Base-by-base conservation (phyloP, 2,888 invertebrate species). In the Callyntrura guangdongensis region DNA sequence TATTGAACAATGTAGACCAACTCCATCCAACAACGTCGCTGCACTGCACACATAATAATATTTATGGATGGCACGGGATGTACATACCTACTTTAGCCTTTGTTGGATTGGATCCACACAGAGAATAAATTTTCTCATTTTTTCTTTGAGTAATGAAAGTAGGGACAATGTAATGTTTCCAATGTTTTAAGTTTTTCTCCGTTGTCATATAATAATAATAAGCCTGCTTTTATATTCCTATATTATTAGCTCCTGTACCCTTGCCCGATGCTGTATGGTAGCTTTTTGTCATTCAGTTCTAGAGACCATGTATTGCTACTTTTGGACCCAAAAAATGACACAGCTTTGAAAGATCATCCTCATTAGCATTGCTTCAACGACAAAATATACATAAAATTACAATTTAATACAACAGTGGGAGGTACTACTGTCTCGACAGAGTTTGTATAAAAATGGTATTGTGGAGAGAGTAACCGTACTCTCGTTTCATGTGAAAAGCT, bases 401-500 rank as follows among this genome's bases (percentile, higher is more conserved):
- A 4, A 36, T 6, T 4, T 36, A 36, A 36, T 36, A 36, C 36
- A 36, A 36, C 6, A 36, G 36, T 36, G 2, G 36, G 36, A 36
- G 36, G 2, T 36, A 36, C 6, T 36, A 36, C 36, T 36, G 36
- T 36, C 6, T 36, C 36, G 36, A 2, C 6, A 36, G 36, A 36
- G 36, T 36, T 36, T 2, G 36, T 6, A 6, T 36, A 6, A 6
- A 6, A 36, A n/a, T n/a, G 36, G 36, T 2, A 36, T 36, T 36
- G 3, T 36, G 36, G 3, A 6, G 36, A 2, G 36, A 36, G 36
- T 36, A 36, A 14, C 3, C 27, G 67, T 27, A 4, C 11, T 36
- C 20, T 82, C 61, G 47, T 61, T 82, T 64, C 17, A 25, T 45
- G 64, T 36, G 56, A 20, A 64, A 82, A 64, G n/a, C 82, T 82